Base-by-base conservation (phyloP, 2,888 invertebrate species). In the Ceriagrion tenellum region DNA sequence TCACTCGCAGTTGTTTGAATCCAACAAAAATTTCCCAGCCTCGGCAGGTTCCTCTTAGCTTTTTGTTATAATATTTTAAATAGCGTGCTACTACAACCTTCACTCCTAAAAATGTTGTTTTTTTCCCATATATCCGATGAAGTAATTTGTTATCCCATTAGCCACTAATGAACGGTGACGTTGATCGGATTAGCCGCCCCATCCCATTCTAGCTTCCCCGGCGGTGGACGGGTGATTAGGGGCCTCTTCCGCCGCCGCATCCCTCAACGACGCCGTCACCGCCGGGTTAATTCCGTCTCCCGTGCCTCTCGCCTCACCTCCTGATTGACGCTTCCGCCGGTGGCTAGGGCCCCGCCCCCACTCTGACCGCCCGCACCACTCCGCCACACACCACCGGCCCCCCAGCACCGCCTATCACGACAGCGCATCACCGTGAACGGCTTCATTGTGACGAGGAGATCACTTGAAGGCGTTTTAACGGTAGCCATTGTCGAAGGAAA, bases 171-270 rank as follows among this genome's bases (percentile, higher is more conserved):
- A 81, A 35, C 81, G 35, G 35, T 81, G 81, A 26, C 81, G 26
- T 81, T 81, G 35, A 81, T 81, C 35, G 81, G 30, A 81, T 81
- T 81, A 81, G 35, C n/a, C 3, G 81, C 81, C 4, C 16, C 35
- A 81, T 81, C 81, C 81, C 81, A 35, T 81, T 35, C 35, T 18
- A 16, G 35, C 81, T 81, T 35, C 81, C 26, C 0, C 35, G 18
- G 16, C 35, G 81, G 81, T 81, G 18, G 35, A 13, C 35, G 81
- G 35, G 26, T 8, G 35, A 81, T 81, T 81, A 35, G 81, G 30
- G 81, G 12, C 81, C 81, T 81, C 81, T 81, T 81, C 81, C 81
- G 81, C 81, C 81, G 81, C 81, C 81, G 81, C 35, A 13, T 18
- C 81, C 81, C 81, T n/a, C n/a, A n/a, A 81, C 16, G 81, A 35